Conservation (phyloP, 1,140 invertebrate species). For the Leptinotarsa texana region DNA sequence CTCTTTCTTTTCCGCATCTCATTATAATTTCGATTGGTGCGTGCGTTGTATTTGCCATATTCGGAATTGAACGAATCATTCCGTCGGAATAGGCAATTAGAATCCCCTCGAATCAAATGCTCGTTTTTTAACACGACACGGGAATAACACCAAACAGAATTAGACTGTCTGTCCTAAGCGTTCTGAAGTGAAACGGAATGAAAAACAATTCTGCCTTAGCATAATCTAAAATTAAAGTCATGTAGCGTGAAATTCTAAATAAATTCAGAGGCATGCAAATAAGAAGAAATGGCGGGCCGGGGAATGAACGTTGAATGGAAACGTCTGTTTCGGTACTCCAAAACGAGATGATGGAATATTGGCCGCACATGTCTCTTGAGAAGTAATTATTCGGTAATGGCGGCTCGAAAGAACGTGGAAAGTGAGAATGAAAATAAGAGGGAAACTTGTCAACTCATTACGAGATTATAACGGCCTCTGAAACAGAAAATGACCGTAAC, state of each 20-base stretch:
- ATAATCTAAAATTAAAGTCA: conserved; percentile 28
- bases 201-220: conserved; percentile 25
- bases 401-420: neutral
- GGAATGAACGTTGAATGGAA: conserved; percentile 17
- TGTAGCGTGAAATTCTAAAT: conserved; percentile 26
- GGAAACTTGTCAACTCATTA: neutral
- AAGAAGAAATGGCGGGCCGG: conserved; percentile 6
- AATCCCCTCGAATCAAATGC: conserved; percentile 19
- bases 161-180: conserved; percentile 7
- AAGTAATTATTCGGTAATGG: neutral
- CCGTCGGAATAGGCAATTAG: conserved; percentile 14
- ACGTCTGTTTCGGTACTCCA: conserved; percentile 2
- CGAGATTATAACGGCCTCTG: neutral
- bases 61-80: neutral
- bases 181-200: conserved; percentile 13
- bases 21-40: neutral
- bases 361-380: conserved; percentile 2
- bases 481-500: neutral
- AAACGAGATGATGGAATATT: conserved; percentile 13
- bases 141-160: conserved; percentile 21
- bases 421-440: neutral
- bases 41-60: neutral
- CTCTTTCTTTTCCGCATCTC: too few species aligned
- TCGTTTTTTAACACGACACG: conserved; percentile 19
- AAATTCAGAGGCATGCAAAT: conserved; percentile 14